A percentile compares a stretch with the other conserved stretches of the same genome.
Evolutionary conservation across 2,113 vertebrate species (phyloP).

Genomic region (Procapra przewalskii): DNA sequence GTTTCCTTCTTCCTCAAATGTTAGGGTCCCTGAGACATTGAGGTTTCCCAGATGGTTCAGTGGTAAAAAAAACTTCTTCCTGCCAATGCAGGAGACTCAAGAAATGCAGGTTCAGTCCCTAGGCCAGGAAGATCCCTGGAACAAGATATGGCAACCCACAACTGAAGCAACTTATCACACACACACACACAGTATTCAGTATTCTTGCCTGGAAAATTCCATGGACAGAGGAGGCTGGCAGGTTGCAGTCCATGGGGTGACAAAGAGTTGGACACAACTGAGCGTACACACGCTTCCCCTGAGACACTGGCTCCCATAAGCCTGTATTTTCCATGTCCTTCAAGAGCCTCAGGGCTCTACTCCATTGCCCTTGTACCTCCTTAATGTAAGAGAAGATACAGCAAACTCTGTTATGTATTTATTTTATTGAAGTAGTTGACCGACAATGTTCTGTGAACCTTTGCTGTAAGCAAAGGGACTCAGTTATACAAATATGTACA

Average conservation of each 20-base stretch:
- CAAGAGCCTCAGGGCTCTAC: neutral
- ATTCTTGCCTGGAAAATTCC: neutral
- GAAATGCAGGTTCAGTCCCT: neutral
- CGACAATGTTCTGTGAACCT: neutral
- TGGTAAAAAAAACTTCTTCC: neutral
- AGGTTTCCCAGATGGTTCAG: neutral
- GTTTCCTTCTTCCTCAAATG: neutral
- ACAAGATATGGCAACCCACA: neutral
- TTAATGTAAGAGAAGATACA: neutral
- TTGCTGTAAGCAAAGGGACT: neutral
- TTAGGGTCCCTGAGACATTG: neutral
- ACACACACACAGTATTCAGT: neutral
- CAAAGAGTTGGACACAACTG: neutral
- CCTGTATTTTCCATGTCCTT: neutral
- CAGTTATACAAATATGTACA: neutral
- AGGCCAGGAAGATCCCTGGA: neutral
- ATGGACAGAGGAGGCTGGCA: neutral
- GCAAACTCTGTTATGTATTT: neutral
- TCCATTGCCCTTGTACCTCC: neutral
- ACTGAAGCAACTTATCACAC: neutral
- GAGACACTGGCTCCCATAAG: neutral
- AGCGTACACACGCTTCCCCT: neutral
- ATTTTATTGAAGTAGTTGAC: neutral
- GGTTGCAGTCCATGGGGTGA: neutral
- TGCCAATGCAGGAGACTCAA: neutral